Percentiles rank a stretch among this genome's conserved stretches.
These are phyloP conservation scores for Cynopterus brachyotis DNA, from an alignment of 2,113 vertebrate genomes.

Conservation along the genomic window DNA sequence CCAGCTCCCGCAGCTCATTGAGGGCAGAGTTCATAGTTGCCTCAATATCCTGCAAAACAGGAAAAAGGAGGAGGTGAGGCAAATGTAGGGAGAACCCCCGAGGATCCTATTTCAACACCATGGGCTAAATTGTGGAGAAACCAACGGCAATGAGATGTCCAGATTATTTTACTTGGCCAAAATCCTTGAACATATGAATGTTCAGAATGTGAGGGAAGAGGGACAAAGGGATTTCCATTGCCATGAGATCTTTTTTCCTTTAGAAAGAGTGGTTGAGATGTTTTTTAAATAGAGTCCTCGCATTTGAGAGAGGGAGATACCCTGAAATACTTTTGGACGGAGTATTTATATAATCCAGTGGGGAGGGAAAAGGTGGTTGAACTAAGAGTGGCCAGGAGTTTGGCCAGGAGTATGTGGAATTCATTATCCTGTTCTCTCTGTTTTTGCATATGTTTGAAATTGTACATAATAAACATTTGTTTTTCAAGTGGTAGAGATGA, in stretches of 20 bases:
- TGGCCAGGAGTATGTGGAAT: background rate
- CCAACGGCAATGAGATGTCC: background rate
- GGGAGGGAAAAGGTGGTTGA: background rate
- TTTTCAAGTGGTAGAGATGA: background rate
- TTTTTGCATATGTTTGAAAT: background rate
- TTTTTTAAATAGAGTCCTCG: background rate
- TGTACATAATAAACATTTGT: background rate
- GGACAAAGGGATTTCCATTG: background rate
- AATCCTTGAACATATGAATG: background rate
- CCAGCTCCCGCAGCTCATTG: constrained; percentile 94
- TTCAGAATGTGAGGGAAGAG: background rate
- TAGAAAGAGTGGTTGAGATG: background rate
- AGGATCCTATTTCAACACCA: background rate
- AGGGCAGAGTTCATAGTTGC: constrained; percentile 93
- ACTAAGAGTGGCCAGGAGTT: background rate
- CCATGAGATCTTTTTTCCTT: background rate
- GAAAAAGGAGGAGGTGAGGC: constrained; percentile 31
- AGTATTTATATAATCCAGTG: background rate
- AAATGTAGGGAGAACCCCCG: background rate
- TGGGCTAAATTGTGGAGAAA: background rate
- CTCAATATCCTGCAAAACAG: constrained; percentile 91
- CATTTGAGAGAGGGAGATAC: background rate
- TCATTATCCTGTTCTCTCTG: background rate
- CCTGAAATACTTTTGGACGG: background rate
- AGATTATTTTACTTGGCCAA: background rate